Evolutionary conservation across 2,113 vertebrate genomes (phyloP).

Genomic region (Alouatta palliata): DNA sequence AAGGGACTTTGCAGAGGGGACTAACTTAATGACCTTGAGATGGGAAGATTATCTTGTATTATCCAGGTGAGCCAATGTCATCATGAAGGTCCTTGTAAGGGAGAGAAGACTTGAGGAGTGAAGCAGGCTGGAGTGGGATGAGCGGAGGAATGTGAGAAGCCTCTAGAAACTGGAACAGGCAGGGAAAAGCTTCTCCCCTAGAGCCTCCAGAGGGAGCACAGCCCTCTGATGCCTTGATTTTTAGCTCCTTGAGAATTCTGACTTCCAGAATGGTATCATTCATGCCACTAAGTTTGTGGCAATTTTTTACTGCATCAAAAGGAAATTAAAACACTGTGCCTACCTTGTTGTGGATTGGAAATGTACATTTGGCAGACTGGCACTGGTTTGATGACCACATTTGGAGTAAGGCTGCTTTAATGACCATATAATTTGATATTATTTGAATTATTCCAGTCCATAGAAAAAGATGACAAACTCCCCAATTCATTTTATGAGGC

Average conservation of each 20-base stretch:
- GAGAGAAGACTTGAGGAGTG: not conserved
- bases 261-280: not conserved
- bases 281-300: not conserved
- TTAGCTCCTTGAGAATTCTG: not conserved
- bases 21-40: not conserved
- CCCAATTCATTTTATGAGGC: not conserved
- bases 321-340: not conserved
- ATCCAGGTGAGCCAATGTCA: no score
- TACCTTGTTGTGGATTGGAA: not conserved
- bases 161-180: not conserved
- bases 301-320: not conserved
- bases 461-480: not conserved
- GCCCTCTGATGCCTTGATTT: not conserved
- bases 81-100: not conserved
- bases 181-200: not conserved
- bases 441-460: not conserved
- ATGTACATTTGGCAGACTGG: not conserved
- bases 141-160: not conserved
- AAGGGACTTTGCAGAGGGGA: not conserved
- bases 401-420: not conserved
- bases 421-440: not conserved
- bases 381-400: not conserved
- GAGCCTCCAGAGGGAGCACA: not conserved
- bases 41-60: not conserved
- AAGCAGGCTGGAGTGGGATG: not conserved